Evolutionary conservation across 2,888 invertebrate genomes (phyloP).

Genomic region (Pyrocoelia pectoralis): DNA sequence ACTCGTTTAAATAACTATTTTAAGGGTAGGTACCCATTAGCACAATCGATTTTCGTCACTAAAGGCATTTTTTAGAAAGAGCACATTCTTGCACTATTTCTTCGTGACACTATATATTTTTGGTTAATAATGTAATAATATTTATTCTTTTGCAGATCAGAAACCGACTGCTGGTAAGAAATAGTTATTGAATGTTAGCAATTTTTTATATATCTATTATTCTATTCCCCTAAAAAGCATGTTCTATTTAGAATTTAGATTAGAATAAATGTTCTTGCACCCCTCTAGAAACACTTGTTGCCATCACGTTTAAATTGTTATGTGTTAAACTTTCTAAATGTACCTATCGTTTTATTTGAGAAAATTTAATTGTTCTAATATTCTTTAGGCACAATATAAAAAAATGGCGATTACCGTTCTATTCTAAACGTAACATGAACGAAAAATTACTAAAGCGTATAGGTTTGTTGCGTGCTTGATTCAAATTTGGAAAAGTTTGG

Average conservation of each 20-base stretch:
- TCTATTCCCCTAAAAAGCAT: not conserved
- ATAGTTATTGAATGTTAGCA: not conserved
- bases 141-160: slow-evolving; percentile 15
- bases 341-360: too few relatives aligned
- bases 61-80: not conserved
- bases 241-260: not conserved
- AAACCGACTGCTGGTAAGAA: slow-evolving; percentile 13
- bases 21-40: not conserved
- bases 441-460: too few relatives aligned
- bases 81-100: slow-evolving; percentile 3
- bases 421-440: too few relatives aligned
- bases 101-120: not conserved
- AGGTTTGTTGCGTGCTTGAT: too few relatives aligned
- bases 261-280: not conserved
- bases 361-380: too few relatives aligned
- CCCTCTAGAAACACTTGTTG: not conserved
- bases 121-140: not conserved
- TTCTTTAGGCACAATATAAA: too few relatives aligned
- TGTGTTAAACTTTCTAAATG: too few relatives aligned
- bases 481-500: too few relatives aligned
- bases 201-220: not conserved
- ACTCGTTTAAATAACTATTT: not conserved
- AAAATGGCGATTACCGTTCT: too few relatives aligned
- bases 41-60: not conserved
- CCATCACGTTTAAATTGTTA: too few relatives aligned